These are phyloP conservation scores for Erpetoichthys calabaricus DNA, from an alignment of 2,797 vertebrate genomes.

Conservation along the genomic window DNA sequence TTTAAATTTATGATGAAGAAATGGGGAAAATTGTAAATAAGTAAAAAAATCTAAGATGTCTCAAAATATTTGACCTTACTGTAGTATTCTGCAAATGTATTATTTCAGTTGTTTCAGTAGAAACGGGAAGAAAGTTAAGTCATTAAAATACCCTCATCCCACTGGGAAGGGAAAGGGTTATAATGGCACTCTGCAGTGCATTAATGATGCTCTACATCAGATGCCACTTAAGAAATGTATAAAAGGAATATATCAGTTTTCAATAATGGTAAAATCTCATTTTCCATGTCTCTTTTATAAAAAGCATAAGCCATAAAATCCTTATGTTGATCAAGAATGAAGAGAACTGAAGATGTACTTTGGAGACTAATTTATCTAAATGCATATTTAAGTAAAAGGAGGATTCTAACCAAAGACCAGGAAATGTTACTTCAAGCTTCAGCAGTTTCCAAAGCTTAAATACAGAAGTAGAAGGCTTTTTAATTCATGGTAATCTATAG, in stretches of 20 bases:
- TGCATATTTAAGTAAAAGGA: not conserved
- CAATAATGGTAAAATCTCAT: not conserved
- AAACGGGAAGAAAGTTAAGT: too few species aligned
- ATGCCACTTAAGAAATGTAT: not conserved
- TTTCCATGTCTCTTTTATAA: not conserved
- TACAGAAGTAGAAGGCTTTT: too few species aligned
- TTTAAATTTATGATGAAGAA: too few species aligned
- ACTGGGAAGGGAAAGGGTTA: not conserved
- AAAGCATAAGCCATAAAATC: not conserved
- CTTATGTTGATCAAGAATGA: not conserved
- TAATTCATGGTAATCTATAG: too few species aligned
- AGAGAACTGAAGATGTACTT: not conserved
- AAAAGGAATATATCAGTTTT: not conserved
- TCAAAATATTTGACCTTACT: too few species aligned
- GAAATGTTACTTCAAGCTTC: not conserved
- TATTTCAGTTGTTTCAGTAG: too few species aligned
- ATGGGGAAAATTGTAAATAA: too few species aligned
- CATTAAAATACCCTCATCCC: not conserved
- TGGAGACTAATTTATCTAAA: not conserved
- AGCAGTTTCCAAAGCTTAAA: too few species aligned
- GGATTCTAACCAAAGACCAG: not conserved
- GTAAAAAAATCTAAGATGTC: too few species aligned
- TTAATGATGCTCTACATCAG: not conserved
- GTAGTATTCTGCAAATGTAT: too few species aligned
- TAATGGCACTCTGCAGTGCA: constrained; percentile 1